Evolutionary conservation across 2,797 vertebrate genomes (phyloP), one percentile per base, ranked within the genome.

Genomic region (Oophaga sylvatica): DNA sequence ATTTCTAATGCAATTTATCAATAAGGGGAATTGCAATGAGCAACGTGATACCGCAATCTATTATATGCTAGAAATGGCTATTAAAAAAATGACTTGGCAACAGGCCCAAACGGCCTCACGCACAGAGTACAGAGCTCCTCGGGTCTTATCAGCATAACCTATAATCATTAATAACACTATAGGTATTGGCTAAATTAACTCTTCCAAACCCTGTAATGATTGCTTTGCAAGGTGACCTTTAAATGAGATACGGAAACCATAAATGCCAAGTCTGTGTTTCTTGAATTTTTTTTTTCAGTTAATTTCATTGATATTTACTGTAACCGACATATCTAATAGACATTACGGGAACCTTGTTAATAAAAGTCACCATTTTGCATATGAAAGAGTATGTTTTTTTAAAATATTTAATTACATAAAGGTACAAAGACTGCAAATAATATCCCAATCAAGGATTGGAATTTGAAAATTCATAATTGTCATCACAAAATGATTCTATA

Each of bases 1-100:
- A 79, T 89, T 86, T 83, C 65, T 70, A 86, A 86, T 73, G 80
- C 75, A 86, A 89, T 89, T 89, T 87, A 86, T 89, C 88, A 89
- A 86, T 89, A 80, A 79, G 41, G 80, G 53, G 71, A 77, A 89
- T 53, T 63, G 84, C 84, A 83, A 65, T 62, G 71, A 89, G 65
- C 80, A 83, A 83, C 79, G 75, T 13, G 73, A 87, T 80, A 80
- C 56, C 41, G 63, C 68, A 79, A 83, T 89, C 80, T 86, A 89
- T 83, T 89, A 86, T 80, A 83, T 70, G 16, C 80, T 70, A 73
- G 84, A 62, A 86, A 68, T 76, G 48, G 70, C 78, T 89, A 85
- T 82, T 81, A 89, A 85, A 85, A 89, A 89, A 83, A 86, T 83
- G 41, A 71, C 17, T 83, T 83, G 80, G 88, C 84, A 60, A 83